Percentiles rank a stretch among this genome's conserved stretches.
phyloP scores from a whole-genome alignment of 2,113 vertebrate genomes.

The Corythoichthys haematopterus region DNA sequence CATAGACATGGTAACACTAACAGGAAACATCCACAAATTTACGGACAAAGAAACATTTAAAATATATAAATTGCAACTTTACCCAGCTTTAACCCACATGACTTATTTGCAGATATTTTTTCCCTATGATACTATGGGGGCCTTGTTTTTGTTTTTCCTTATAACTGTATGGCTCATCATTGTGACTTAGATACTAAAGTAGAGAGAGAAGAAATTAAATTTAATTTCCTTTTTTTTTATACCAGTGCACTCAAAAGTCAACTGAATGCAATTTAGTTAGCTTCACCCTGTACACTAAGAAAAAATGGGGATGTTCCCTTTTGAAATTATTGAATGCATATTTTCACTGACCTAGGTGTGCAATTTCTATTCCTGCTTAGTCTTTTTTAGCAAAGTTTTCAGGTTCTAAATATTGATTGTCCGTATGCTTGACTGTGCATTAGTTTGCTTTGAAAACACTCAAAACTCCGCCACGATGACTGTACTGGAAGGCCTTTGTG shows the following conservation, averaged over 20 bases:
- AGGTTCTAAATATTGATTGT: slow-evolving; percentile 46
- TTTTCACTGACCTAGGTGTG: slow-evolving; percentile 10
- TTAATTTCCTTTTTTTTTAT: too few relatives aligned
- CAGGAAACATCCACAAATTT: not conserved
- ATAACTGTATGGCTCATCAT: too few relatives aligned
- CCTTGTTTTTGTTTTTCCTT: too few relatives aligned
- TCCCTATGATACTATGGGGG: too few relatives aligned
- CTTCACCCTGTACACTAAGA: not conserved
- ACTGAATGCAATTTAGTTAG: not conserved
- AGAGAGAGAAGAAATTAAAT: too few relatives aligned
- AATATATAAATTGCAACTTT: not conserved
- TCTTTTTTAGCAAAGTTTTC: slow-evolving; percentile 34
- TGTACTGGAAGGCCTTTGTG: slow-evolving; percentile 20
- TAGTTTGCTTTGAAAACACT: slow-evolving; percentile 29
- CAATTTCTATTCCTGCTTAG: slow-evolving; percentile 1
- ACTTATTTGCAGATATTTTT: too few relatives aligned
- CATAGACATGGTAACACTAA: not conserved
- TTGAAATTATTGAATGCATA: slow-evolving; percentile 16
- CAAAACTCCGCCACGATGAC: slow-evolving; percentile 4
- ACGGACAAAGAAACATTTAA: not conserved
- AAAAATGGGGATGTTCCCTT: not conserved
- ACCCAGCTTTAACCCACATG: too few relatives aligned
- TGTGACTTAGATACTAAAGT: too few relatives aligned
- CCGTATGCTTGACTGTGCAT: slow-evolving; percentile 14
- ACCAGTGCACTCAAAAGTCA: too few relatives aligned